These are phyloP conservation scores for Lepeophtheirus nordmannii DNA, from an alignment of 2,888 invertebrate species.

Conservation along the genomic window DNA sequence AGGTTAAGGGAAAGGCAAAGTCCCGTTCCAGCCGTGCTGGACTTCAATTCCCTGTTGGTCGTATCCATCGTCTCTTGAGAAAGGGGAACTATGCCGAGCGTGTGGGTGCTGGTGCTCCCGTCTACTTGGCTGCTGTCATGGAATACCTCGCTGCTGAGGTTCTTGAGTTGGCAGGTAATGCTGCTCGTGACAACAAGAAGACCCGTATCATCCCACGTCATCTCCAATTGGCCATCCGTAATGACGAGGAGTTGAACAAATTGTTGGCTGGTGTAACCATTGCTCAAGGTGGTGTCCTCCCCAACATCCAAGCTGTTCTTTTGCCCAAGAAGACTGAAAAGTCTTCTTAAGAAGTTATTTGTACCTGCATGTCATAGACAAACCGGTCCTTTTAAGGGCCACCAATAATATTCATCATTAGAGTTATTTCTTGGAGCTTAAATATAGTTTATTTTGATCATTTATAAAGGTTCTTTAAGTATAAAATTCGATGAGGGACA, in stretches of 20 bases:
- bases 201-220: slow-evolving; percentile 37
- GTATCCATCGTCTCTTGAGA: slow-evolving; percentile 38
- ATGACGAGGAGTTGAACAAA: slow-evolving; percentile 39
- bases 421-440: too few relatives aligned
- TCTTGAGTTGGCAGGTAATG: slow-evolving; percentile 38
- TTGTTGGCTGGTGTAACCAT: slow-evolving; percentile 40
- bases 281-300: slow-evolving; percentile 42
- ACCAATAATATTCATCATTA: too few relatives aligned
- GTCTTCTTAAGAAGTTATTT: background rate
- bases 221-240: slow-evolving; percentile 36
- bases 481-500: too few relatives aligned
- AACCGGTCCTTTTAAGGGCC: too few relatives aligned
- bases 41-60: slow-evolving; percentile 31
- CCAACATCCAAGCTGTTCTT: slow-evolving; percentile 39
- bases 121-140: slow-evolving; percentile 35
- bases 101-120: slow-evolving; percentile 34
- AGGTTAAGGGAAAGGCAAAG: slow-evolving; percentile 42
- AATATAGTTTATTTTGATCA: too few relatives aligned
- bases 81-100: slow-evolving; percentile 46
- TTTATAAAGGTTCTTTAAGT: too few relatives aligned
- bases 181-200: slow-evolving; percentile 39
- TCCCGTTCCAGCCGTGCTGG: slow-evolving; percentile 35
- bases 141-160: slow-evolving; percentile 40
- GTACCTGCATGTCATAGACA: too few relatives aligned
- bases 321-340: slow-evolving; percentile 36